Evolutionary conservation across 1,140 invertebrate species (phyloP).

Genomic region (Brachionus calyciflorus): DNA sequence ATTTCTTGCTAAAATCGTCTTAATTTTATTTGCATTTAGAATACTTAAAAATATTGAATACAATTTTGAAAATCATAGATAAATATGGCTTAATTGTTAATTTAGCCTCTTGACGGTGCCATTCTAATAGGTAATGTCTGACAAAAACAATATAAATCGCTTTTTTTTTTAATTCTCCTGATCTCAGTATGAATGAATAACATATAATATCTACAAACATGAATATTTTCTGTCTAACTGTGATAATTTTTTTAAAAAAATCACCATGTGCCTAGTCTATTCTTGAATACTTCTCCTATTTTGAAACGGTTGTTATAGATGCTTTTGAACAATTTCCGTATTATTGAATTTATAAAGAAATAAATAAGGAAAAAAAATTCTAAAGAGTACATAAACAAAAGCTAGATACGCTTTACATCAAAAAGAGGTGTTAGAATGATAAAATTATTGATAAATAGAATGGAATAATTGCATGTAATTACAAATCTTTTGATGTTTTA

Average conservation of each 20-base stretch:
- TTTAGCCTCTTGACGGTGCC: slow-evolving; percentile 28
- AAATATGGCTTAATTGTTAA: neutral
- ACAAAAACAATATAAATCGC: too few species aligned
- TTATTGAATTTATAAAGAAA: neutral
- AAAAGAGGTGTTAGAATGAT: slow-evolving; percentile 6
- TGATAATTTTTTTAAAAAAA: slow-evolving; percentile 8
- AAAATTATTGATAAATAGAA: neutral
- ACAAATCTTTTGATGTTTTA: neutral
- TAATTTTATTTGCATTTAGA: neutral
- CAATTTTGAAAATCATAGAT: too few species aligned
- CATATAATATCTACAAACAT: neutral
- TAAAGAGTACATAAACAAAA: too few species aligned
- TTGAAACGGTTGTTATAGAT: neutral
- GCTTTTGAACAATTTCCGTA: neutral
- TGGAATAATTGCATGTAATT: neutral
- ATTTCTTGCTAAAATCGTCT: neutral
- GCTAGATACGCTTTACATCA: too few species aligned
- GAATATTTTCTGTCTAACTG: neutral
- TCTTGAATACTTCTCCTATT: neutral
- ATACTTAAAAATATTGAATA: slow-evolving; percentile 21
- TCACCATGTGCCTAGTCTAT: neutral
- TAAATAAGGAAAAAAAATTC: neutral
- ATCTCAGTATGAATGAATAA: neutral
- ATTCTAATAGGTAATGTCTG: slow-evolving; percentile 19
- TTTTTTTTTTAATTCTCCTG: neutral